These are phyloP conservation scores for Alcedo atthis DNA, from an alignment of 2,797 vertebrate genomes.

Conservation along the genomic window DNA sequence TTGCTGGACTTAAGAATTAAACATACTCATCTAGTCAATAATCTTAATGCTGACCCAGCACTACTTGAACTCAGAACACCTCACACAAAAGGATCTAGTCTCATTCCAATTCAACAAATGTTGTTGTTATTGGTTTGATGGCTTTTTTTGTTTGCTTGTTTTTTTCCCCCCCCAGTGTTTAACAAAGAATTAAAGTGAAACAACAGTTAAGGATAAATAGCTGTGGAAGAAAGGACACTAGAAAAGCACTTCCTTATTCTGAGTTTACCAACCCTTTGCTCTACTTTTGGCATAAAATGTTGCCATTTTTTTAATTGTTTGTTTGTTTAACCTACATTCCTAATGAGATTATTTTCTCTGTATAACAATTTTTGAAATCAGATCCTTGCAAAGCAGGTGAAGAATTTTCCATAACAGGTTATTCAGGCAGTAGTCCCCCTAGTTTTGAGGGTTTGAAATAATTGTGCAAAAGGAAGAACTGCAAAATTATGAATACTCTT, in stretches of 20 bases:
- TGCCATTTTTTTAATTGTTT: neutral
- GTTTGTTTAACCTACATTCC: neutral
- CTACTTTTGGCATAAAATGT: neutral
- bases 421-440: neutral
- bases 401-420: neutral
- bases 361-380: neutral
- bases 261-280: neutral
- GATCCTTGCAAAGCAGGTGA: neutral
- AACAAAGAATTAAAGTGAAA: neutral
- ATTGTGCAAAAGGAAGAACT: neutral
- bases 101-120: neutral
- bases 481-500: neutral
- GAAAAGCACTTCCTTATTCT: neutral
- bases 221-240: neutral
- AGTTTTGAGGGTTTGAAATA: neutral
- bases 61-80: neutral
- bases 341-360: neutral
- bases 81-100: neutral
- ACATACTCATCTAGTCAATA: neutral
- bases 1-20: neutral
- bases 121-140: neutral
- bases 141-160: too few relatives aligned
- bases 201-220: neutral
- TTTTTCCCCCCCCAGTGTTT: neutral
- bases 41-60: neutral